phyloP scores from a whole-genome alignment of 2,888 invertebrate genomes.

The Galeopsomyia nigrocyanea region DNA sequence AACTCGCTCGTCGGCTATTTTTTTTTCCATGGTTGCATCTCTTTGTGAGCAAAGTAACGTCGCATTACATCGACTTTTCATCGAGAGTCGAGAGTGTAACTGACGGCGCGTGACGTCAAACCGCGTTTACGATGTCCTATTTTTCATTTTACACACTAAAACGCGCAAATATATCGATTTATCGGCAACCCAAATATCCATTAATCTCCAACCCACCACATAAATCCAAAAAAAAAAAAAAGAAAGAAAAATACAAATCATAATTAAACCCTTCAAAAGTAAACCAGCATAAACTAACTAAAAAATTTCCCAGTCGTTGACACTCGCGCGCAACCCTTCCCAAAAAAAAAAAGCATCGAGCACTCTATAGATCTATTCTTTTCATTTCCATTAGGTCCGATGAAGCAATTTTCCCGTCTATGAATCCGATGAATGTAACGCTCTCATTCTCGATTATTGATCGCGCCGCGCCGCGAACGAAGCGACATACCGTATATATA shows the following conservation, averaged over 20 bases:
- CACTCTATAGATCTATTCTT: slow-evolving; percentile 10
- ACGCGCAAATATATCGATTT: slow-evolving; percentile 8
- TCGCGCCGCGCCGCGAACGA: slow-evolving; percentile 10
- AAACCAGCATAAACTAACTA: neutral
- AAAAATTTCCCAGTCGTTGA: slow-evolving; percentile 6
- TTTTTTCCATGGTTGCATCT: no score
- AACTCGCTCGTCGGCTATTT: neutral
- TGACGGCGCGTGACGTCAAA: slow-evolving; percentile 10
- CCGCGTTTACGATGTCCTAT: neutral
- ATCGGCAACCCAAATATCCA: neutral
- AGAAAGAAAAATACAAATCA: no score
- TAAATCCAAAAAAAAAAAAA: no score
- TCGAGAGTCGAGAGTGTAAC: neutral
- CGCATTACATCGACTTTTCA: slow-evolving; percentile 22
- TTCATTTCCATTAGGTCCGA: slow-evolving; percentile 4
- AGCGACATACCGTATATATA: neutral
- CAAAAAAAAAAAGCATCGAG: no score
- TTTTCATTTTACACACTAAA: neutral
- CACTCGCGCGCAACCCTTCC: neutral
- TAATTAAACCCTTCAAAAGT: neutral
- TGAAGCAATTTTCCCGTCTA: slow-evolving; percentile 35
- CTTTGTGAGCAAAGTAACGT: neutral
- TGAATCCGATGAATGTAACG: slow-evolving; percentile 38
- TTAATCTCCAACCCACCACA: no score
- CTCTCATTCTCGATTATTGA: slow-evolving; percentile 47